Base-by-base conservation (phyloP, 1,140 invertebrate genomes). In the Oppia nitens region DNA sequence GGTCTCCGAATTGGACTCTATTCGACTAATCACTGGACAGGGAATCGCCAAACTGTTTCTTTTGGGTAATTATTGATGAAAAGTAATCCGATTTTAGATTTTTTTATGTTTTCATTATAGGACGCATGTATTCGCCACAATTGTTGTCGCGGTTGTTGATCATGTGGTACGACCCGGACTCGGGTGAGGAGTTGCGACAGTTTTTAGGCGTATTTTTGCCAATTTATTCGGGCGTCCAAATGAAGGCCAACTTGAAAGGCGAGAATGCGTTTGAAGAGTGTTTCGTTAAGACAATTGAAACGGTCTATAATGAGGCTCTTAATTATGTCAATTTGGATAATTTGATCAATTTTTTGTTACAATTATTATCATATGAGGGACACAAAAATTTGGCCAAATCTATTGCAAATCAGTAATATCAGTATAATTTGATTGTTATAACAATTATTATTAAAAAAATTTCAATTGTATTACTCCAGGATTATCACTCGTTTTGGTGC, bases 171-270 rank as follows among this genome's bases (percentile, higher is more conserved):
- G 12, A 21, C 6, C n/a, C 47, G 3, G 57, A 58, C 1, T 28
- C 49, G 6, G 20, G 28, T 1, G 24, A 47, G 9, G 27, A 51
- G 28, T 51, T 45, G 27, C n/a, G 23, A 2, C 57, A 58, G n/a
- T 58, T 58, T 40, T 48, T 58, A 12, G 57, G 57, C 3, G 57
- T 58, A 23, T 58, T 51, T 26, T n/a, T 58, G 2, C 57, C 57
- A 2, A 32, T 58, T 58, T 58, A 51, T 40, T 24, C 32, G 11
- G 26, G 28, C 17, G 29, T 48, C 21, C 24, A 51, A 1, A 48
- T 20, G n/a, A 56, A 47, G 47, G 29, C 32, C 20, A 50, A 12
- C 1, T 21, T 52, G 3, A 40, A 47, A 25, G 57, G 57, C 14
- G 47, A 58, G 50, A 51, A 21, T 50, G 23, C 28, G 29, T 24